Base-by-base conservation (phyloP, 2,113 vertebrate species). In the Burhinus bistriatus region DNA sequence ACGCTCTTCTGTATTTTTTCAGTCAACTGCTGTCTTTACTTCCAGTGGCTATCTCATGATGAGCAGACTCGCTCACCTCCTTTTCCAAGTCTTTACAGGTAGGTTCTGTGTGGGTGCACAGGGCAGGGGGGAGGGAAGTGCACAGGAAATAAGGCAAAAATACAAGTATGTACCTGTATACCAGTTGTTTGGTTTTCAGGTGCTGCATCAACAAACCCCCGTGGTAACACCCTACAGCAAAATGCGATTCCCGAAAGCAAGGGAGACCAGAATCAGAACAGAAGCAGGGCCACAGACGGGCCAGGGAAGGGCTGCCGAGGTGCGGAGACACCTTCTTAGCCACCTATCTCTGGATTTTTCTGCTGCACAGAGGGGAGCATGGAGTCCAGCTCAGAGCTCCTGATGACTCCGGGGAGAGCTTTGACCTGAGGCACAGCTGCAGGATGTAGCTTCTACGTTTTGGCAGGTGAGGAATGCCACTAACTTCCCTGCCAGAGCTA, bases 21-120 rank as follows among this genome's bases (percentile, higher is more conserved):
- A 54, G 38, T 26, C 77, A 58, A 19, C 23, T 25, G 5, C 21
- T 69, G 36, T 15, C 55, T 70, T 93, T 66, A 49, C 51, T 40
- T 62, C 26, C 14, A 47, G 51, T 4, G 45, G n/a, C 3, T 70
- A 32, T 14, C 40, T 40, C 65, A 73, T 3, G 0, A 0, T 15
- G 9, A 87, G 44, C 54, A 85, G 85, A 84, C 34, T 64, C 45
- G 20, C 62, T 86, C 38, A n/a, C 16, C 19, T 54, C 40, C n/a
- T 68, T 58, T 34, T 73, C 47, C 20, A 47, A 0, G 0, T 49
- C 70, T 69, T 83, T 25, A 34, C 4, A 3, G 36, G 12, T 17
- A 8, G 5, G 23, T 4, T 12, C 26, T 0, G 0, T 40, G 8
- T 58, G 25, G 2, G 12, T 2, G 9, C 69, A 61, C 14, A 65